A percentile compares a stretch with the other conserved stretches of the same genome.
Conservation (phyloP, 2,888 invertebrate genomes). For the Creontiades dilutus region DNA sequence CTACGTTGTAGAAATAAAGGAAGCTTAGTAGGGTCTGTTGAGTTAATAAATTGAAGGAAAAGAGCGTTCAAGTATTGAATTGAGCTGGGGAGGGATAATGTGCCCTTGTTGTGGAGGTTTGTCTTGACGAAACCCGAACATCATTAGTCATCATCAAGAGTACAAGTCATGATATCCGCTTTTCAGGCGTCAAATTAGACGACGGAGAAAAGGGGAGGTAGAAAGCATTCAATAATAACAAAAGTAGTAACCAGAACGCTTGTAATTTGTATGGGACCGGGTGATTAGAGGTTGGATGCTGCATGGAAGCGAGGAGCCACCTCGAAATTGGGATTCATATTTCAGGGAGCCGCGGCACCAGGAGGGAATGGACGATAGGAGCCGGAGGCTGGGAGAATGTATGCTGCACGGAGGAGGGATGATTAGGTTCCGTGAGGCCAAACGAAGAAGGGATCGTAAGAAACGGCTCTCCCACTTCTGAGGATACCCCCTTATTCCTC, state of each 20-base stretch:
- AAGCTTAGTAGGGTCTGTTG: background rate
- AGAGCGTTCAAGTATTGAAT: constrained; percentile 16
- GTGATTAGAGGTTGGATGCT: constrained; percentile 54
- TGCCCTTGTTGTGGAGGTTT: constrained; percentile 38
- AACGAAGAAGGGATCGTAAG: constrained; percentile 51
- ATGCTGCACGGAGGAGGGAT: constrained; percentile 49
- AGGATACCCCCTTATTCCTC: constrained; percentile 37
- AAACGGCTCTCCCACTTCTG: constrained; percentile 57
- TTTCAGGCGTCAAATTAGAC: constrained; percentile 44
- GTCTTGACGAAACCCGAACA: constrained; percentile 46
- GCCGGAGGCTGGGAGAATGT: constrained; percentile 54
- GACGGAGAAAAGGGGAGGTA: background rate
- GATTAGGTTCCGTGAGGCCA: constrained; percentile 57
- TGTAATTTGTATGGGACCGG: constrained; percentile 62
- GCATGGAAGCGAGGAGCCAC: constrained; percentile 57
- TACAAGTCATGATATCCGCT: constrained; percentile 58
- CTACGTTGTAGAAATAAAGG: too few species aligned
- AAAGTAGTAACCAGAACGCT: constrained; percentile 66
- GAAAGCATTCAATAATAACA: constrained; percentile 62
- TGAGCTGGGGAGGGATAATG: constrained; percentile 24
- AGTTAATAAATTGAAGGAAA: constrained; percentile 27
- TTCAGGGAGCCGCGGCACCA: constrained; percentile 61
- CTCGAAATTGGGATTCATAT: constrained; percentile 63
- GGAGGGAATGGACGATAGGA: constrained; percentile 25
- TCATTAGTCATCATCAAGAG: constrained; percentile 60